A percentile compares a stretch with the other conserved stretches of the same genome.
phyloP scores from a whole-genome alignment of 1,140 invertebrate genomes.

The Leptinotarsa lineolata region DNA sequence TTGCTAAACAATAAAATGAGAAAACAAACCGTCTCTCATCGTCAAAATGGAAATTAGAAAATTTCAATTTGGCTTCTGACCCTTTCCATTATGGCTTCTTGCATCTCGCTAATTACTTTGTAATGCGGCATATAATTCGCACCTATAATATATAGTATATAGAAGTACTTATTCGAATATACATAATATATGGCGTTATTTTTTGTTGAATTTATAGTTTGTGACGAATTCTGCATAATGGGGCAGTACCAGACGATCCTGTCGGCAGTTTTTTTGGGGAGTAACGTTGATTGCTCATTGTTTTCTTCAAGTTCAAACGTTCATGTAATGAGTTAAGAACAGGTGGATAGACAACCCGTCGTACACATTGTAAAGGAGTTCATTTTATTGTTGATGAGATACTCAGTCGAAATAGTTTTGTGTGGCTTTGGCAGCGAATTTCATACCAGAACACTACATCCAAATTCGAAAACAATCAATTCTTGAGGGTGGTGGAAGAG shows the following conservation, averaged over 20 bases:
- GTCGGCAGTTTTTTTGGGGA: neutral
- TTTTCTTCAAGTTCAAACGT: too few species aligned
- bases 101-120: neutral
- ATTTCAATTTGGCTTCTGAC: constrained; percentile 2
- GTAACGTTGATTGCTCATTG: too few species aligned
- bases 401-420: too few species aligned
- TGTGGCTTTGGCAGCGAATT: too few species aligned
- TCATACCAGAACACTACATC: too few species aligned
- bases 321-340: too few species aligned
- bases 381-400: too few species aligned
- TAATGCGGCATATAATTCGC: constrained; percentile 3
- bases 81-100: neutral
- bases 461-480: too few species aligned
- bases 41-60: neutral
- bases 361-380: too few species aligned
- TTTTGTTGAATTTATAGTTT: neutral
- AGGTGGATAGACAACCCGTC: too few species aligned
- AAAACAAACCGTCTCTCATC: neutral
- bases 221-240: constrained; percentile 1
- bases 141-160: constrained; percentile 1
- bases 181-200: neutral
- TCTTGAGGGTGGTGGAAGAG: too few species aligned
- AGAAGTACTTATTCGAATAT: neutral
- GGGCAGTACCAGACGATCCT: neutral
- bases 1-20: neutral